These are phyloP conservation scores for Myzus persicae DNA, from an alignment of 1,140 invertebrate genomes.

Conservation along the genomic window DNA sequence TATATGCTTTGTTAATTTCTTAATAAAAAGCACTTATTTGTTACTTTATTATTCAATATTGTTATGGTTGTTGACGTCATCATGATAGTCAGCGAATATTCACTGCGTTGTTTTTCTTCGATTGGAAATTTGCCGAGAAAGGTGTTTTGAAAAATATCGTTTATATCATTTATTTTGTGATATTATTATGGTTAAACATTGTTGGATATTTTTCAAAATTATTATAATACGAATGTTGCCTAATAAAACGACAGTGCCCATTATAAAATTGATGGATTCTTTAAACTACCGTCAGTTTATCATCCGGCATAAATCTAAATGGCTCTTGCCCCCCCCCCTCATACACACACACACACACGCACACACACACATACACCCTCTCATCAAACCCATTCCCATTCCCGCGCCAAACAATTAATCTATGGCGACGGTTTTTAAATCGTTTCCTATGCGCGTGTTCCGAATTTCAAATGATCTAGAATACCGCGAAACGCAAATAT, in stretches of 20 bases:
- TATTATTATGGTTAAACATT: neutral
- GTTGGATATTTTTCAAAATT: conserved; percentile 16
- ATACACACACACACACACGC: too few species aligned
- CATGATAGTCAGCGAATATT: neutral
- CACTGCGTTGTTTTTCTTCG: neutral
- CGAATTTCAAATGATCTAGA: conserved; percentile 21
- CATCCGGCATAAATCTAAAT: neutral
- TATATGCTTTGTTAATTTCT: neutral
- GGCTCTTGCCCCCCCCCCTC: neutral
- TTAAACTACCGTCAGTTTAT: neutral
- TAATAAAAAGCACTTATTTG: neutral
- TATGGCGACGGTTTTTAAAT: neutral
- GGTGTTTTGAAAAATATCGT: neutral
- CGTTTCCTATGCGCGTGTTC: neutral
- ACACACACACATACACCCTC: too few species aligned
- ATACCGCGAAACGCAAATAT: neutral
- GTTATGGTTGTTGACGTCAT: neutral
- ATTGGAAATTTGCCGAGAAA: neutral
- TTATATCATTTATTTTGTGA: neutral
- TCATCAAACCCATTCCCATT: neutral
- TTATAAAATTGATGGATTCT: neutral
- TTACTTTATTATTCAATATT: neutral
- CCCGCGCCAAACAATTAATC: neutral
- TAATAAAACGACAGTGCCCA: neutral
- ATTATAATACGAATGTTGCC: neutral